Evolutionary conservation across 2,113 vertebrate species (phyloP).

Genomic region (Willisornis vidua): DNA sequence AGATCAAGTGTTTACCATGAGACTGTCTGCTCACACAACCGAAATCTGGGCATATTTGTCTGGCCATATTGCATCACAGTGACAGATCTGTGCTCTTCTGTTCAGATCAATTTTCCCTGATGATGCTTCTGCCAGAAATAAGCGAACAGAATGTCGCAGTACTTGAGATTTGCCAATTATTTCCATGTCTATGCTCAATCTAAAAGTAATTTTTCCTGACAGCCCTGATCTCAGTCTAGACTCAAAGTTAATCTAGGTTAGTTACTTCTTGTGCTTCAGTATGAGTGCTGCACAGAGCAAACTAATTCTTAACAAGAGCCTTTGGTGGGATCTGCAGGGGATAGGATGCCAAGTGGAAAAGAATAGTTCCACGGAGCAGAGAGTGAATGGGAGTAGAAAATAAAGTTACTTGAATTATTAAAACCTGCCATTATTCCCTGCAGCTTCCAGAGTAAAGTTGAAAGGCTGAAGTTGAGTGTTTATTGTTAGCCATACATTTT

Average conservation of each 20-base stretch:
- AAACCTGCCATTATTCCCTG: not conserved
- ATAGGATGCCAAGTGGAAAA: not conserved
- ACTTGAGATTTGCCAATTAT: not conserved
- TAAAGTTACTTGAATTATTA: not conserved
- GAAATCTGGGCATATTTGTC: not conserved
- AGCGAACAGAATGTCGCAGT: not conserved
- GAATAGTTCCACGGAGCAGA: not conserved
- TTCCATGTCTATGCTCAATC: constrained; percentile 2
- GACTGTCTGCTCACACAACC: not conserved
- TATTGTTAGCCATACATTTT: not conserved
- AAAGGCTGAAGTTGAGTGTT: not conserved
- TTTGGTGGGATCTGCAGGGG: not conserved
- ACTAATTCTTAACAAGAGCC: not conserved
- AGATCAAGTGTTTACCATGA: not conserved
- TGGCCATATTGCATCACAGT: not conserved
- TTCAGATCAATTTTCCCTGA: not conserved
- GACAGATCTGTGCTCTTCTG: constrained; percentile 8
- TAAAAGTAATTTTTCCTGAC: constrained; percentile 40
- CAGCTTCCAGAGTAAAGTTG: not conserved
- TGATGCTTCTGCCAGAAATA: constrained; percentile 5
- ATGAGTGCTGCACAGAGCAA: not conserved
- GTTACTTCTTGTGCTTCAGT: not conserved
- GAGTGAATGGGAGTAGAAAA: not conserved
- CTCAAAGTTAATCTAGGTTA: constrained; percentile 4
- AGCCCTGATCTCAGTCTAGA: constrained; percentile 15